Base-by-base conservation (phyloP, 2,797 vertebrate species). In the Chrosomus eos region DNA sequence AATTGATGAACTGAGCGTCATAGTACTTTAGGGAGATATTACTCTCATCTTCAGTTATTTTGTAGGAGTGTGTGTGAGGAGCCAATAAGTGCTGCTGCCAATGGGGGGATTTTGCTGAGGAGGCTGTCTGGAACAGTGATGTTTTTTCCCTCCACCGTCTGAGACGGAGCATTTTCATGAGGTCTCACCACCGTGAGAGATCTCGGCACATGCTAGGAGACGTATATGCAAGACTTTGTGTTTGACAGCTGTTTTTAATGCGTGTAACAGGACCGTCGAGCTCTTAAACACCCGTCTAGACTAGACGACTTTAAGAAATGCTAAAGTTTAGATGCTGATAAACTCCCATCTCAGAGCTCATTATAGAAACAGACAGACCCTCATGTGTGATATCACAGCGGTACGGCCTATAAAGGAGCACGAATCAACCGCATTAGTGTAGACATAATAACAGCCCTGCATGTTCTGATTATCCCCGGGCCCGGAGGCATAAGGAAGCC, bases 221-320 rank as follows among this genome's bases (percentile, higher is more conserved):
- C 62, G 13, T 58, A 80, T 66, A 51, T 48, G 11, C 4, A 11
- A 36, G 26, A 67, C 19, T 23, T 18, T 62, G 40, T 40, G 21
- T 62, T 18, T 72, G 38, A 19, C 51, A 45, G 53, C 31, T 40
- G 21, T 83, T 67, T 10, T 79, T 84, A 80, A 85, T 80, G 28
- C 26, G 58, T 26, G 76, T 73, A 72, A 26, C 3, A 23, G 26
- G 66, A 31, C 60, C 9, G 31, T n/a, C 58, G 33, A 75, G 66
- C 66, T 82, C 23, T 88, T 85, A 89, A 81, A 85, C 58, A 14
- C 67, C 33, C 5, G 78, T 89, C 86, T 89, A 88, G 89, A 90
- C 86, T 89, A 88, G 89, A 88, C 75, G 0, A 21, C 72, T 21
- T 73, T 72, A 62, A 82, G 66, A 55, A 70, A 40, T 6, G 21